phyloP scores from a whole-genome alignment of 2,797 vertebrate genomes.

The Galaxias olidus region DNA sequence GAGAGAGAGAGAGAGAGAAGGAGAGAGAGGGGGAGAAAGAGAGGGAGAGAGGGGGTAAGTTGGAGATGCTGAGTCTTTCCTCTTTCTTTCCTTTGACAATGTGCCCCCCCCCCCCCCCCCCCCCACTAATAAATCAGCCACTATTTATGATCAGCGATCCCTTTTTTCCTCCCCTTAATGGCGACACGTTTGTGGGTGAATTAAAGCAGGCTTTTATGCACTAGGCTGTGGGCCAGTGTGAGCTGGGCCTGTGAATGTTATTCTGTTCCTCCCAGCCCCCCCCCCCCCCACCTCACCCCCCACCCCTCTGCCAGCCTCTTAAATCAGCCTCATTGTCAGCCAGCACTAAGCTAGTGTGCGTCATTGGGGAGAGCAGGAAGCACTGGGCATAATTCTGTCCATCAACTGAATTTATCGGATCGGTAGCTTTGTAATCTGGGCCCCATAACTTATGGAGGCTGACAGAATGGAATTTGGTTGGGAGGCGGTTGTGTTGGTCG shows the following conservation, averaged over 20 bases:
- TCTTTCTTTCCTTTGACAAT: constrained; percentile 67
- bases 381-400: constrained; percentile 98
- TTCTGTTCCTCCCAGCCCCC: constrained; percentile 63
- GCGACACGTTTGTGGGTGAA: constrained; percentile 73
- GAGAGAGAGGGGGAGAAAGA: constrained; percentile 52
- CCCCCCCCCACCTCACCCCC: constrained; percentile 45
- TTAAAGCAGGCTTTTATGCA: constrained; percentile 76
- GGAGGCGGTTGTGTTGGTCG: constrained; percentile 78
- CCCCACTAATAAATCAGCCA: constrained; percentile 67
- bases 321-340: constrained; percentile 97
- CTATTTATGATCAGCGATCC: constrained; percentile 72
- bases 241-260: constrained; percentile 78
- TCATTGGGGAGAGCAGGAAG: constrained; percentile 97
- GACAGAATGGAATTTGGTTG: constrained; percentile 96
- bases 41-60: constrained; percentile 4
- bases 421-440: constrained; percentile 97
- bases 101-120: constrained; percentile 73
- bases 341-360: constrained; percentile 94
- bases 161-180: constrained; percentile 73
- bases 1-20: constrained; percentile 5
- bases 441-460: constrained; percentile 89
- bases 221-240: constrained; percentile 73
- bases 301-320: constrained; percentile 57
- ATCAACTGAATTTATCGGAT: constrained; percentile 97
- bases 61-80: constrained; percentile 60